Percentiles rank a stretch among this genome's conserved stretches.
Conservation (phyloP, 2,888 invertebrate genomes). For the Ganaspis brasiliensis region DNA sequence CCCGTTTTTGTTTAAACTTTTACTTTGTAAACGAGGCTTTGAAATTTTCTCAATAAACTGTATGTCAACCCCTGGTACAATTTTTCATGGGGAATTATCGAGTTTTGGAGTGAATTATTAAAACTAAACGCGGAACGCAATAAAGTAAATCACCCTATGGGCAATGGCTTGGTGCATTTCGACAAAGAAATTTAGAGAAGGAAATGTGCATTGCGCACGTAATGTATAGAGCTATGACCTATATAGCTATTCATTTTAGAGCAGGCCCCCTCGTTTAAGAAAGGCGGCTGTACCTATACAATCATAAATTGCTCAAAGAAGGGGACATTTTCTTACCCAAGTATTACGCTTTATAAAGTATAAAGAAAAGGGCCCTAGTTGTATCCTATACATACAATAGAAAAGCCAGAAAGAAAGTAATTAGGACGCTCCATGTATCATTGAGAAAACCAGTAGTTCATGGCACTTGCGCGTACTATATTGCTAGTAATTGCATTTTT, state of each 20-base stretch:
- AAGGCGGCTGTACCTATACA: slow-evolving; percentile 37
- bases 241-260: slow-evolving; percentile 23
- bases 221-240: background rate
- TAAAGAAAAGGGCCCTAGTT: slow-evolving; percentile 10
- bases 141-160: slow-evolving; percentile 30
- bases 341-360: slow-evolving; percentile 1
- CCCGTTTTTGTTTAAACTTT: no score
- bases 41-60: slow-evolving; percentile 1
- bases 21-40: background rate
- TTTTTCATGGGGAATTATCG: slow-evolving; percentile 32
- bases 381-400: background rate
- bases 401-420: slow-evolving; percentile 8
- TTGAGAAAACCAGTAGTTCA: slow-evolving; percentile 7
- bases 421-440: slow-evolving; percentile 22
- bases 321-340: slow-evolving; percentile 3
- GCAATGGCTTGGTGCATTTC: slow-evolving; percentile 23
- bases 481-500: no score
- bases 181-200: slow-evolving; percentile 29
- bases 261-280: slow-evolving; percentile 34
- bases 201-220: slow-evolving; percentile 25
- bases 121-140: slow-evolving; percentile 28
- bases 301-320: slow-evolving; percentile 24
- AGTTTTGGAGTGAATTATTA: slow-evolving; percentile 29
- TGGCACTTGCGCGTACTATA: background rate
- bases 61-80: background rate